Evolutionary conservation across 2,113 vertebrate genomes (phyloP).

Genomic region (Oxyura jamaicensis): DNA sequence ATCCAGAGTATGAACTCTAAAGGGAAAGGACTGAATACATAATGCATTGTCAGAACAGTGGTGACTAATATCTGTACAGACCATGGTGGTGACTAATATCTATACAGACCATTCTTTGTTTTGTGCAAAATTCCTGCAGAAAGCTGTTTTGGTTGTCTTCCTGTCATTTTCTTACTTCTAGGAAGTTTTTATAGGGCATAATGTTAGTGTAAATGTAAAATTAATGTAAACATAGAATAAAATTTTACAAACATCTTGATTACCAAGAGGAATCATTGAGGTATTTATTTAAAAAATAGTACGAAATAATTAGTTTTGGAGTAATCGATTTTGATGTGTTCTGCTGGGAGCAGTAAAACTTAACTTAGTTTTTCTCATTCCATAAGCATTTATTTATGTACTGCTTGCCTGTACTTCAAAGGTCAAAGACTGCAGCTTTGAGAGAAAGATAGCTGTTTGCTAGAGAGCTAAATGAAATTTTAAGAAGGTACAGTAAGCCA

Average conservation of each 20-base stretch:
- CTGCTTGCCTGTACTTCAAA: background rate
- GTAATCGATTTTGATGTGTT: background rate
- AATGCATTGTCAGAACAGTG: background rate
- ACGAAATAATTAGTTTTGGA: background rate
- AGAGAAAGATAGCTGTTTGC: background rate
- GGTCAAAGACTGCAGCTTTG: background rate
- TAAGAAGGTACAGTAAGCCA: background rate
- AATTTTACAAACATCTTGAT: background rate
- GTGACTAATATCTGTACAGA: background rate
- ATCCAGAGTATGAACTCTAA: background rate
- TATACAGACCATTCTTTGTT: background rate
- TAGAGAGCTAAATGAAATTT: background rate
- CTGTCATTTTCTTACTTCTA: background rate
- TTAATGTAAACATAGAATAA: background rate
- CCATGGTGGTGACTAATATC: background rate
- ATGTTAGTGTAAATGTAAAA: background rate
- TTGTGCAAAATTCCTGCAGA: background rate
- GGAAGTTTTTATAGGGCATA: background rate
- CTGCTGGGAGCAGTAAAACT: background rate
- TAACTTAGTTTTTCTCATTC: background rate
- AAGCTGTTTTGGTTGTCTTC: background rate
- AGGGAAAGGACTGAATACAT: background rate
- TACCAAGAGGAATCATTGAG: background rate
- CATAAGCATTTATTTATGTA: background rate
- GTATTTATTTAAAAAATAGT: background rate